Conservation (phyloP, 2,113 vertebrate genomes). For the Poeciliopsis turrubarensis region DNA sequence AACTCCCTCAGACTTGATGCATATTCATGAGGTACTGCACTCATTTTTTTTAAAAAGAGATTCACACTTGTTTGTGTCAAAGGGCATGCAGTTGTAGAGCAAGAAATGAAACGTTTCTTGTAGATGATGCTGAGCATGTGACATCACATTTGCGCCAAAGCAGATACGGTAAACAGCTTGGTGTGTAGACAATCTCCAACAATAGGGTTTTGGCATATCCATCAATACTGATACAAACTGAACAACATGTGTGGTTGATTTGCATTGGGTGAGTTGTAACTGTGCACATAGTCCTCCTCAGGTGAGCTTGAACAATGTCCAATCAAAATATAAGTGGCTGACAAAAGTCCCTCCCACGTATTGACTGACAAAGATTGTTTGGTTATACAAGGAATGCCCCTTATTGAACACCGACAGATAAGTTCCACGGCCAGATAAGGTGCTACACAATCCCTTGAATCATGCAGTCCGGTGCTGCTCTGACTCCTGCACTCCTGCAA, state of each 20-base stretch:
- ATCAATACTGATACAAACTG: conserved; percentile 4
- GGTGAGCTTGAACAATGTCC: conserved; percentile 36
- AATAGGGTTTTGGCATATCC: not conserved
- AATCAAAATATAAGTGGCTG: conserved; percentile 11
- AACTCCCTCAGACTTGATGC: conserved; percentile 59
- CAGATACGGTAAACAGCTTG: not conserved
- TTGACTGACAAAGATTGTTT: conserved; percentile 17
- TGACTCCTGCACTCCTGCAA: conserved; percentile 24
- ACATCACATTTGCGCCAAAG: conserved; percentile 31
- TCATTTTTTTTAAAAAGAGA: conserved; percentile 10
- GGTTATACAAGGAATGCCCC: conserved; percentile 13
- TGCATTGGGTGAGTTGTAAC: conserved; percentile 18
- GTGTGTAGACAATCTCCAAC: not conserved
- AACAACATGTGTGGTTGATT: conserved; percentile 3
- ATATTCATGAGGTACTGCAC: conserved; percentile 69
- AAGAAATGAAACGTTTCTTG: conserved; percentile 8
- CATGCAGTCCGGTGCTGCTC: conserved; percentile 28
- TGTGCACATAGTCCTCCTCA: conserved; percentile 48
- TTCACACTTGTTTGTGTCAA: conserved; percentile 51
- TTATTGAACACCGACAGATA: conserved; percentile 41
- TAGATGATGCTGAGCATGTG: conserved; percentile 40
- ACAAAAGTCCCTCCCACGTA: conserved; percentile 20
- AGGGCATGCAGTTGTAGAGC: conserved; percentile 27
- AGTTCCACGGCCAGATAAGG: conserved; percentile 6
- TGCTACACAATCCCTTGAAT: conserved; percentile 8